Evolutionary conservation across 1,140 invertebrate genomes (phyloP).

Genomic region (Leptopilina boulardi): DNA sequence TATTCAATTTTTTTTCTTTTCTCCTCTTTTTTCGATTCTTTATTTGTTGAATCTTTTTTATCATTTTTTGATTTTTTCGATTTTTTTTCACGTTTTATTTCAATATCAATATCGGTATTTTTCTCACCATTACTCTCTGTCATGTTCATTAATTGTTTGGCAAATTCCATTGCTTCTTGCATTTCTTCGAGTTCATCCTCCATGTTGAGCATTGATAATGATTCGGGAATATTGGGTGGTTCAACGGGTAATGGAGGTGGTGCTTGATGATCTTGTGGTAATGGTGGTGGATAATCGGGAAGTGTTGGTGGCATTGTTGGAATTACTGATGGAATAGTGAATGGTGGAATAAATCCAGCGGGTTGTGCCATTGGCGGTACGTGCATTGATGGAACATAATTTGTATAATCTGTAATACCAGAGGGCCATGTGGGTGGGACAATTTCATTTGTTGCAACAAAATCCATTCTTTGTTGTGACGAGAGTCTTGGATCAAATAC

Average conservation of each 20-base stretch:
- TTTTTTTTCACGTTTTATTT: constrained; percentile 38
- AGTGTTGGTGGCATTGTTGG: not conserved
- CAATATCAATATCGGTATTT: too few species aligned
- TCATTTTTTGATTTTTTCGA: constrained; percentile 42
- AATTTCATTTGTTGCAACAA: constrained; percentile 5
- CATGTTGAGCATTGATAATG: constrained; percentile 37
- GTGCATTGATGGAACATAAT: constrained; percentile 38
- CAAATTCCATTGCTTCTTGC: constrained; percentile 71
- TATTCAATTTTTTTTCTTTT: constrained; percentile 39
- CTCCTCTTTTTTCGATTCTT: constrained; percentile 58
- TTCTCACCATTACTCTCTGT: constrained; percentile 39
- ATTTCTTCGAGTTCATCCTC: constrained; percentile 69
- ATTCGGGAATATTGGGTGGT: not conserved
- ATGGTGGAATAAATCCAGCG: constrained; percentile 39
- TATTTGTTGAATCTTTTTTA: constrained; percentile 45
- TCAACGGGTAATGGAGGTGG: constrained; percentile 39
- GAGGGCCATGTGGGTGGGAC: not conserved
- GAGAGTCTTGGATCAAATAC: constrained; percentile 58
- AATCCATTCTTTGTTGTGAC: constrained; percentile 42
- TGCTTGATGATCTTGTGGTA: constrained; percentile 40
- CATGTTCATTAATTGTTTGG: constrained; percentile 67
- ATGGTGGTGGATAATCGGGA: constrained; percentile 35
- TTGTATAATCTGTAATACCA: not conserved
- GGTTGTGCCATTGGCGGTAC: constrained; percentile 9
- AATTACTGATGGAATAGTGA: constrained; percentile 32